Conservation (phyloP, 2,797 vertebrate species). For the Chaetodon trifasciatus region DNA sequence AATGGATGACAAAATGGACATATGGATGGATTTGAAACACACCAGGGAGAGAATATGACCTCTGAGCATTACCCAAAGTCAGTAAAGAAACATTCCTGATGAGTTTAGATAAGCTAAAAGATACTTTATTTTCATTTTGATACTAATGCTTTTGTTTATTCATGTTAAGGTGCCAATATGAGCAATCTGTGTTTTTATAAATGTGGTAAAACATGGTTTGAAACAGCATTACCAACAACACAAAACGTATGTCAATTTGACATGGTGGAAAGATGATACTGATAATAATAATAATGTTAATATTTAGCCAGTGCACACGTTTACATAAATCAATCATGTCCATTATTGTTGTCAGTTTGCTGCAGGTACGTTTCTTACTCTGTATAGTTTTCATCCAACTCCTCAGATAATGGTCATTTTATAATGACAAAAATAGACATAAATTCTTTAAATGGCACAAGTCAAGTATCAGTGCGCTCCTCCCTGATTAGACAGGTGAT, state of each 20-base stretch:
- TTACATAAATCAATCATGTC: too few species aligned
- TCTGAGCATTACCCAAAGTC: background rate
- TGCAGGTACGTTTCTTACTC: too few species aligned
- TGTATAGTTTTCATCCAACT: background rate
- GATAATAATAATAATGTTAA: background rate
- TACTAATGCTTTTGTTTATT: background rate
- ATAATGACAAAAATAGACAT: background rate
- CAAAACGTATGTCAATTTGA: background rate
- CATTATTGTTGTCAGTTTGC: too few species aligned
- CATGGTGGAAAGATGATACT: background rate
- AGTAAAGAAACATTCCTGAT: background rate
- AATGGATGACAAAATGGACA: slow-evolving; percentile 1
- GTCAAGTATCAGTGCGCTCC: background rate
- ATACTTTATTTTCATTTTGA: background rate
- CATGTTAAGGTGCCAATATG: background rate
- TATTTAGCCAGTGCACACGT: too few species aligned
- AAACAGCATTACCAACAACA: background rate
- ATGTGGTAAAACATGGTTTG: background rate
- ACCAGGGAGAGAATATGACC: background rate
- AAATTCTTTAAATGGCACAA: background rate
- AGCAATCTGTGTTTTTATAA: background rate
- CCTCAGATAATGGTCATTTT: background rate
- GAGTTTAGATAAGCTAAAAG: background rate
- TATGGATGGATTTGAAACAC: background rate
- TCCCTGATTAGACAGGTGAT: background rate